These are phyloP conservation scores for Pipra filicauda DNA, from an alignment of 2,113 vertebrate genomes.

Conservation along the genomic window DNA sequence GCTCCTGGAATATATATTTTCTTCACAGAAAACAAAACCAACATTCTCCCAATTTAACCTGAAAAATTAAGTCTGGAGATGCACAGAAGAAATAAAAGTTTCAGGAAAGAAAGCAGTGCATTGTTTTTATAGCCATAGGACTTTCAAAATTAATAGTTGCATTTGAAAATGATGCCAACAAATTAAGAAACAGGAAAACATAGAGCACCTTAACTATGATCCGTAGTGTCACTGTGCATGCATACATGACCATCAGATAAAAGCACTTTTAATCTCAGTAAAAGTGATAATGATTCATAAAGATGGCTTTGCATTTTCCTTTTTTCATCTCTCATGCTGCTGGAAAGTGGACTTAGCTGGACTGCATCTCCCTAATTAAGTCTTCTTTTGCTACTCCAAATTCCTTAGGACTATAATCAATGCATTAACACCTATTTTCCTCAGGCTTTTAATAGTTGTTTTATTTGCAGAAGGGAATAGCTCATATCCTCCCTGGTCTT, in stretches of 20 bases:
- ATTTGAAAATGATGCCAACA: background rate
- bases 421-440: background rate
- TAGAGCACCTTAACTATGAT: background rate
- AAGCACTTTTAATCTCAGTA: background rate
- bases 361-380: background rate
- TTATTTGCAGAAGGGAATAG: background rate
- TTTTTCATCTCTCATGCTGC: background rate
- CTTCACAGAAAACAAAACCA: background rate
- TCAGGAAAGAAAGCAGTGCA: background rate
- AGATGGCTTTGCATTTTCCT: background rate
- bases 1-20: constrained; percentile 41
- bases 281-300: background rate
- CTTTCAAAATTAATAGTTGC: background rate
- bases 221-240: background rate
- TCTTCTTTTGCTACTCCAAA: background rate
- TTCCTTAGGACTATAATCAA: background rate
- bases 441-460: background rate
- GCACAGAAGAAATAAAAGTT: background rate
- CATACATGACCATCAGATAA: background rate
- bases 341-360: background rate
- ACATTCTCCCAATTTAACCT: constrained; percentile 1
- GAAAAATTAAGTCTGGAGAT: background rate
- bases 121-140: background rate
- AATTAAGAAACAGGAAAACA: background rate
- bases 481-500: background rate